Evolutionary conservation across 1,140 invertebrate genomes (phyloP), one percentile per base, ranked within the genome.

Genomic region (Plutomurus gul): DNA sequence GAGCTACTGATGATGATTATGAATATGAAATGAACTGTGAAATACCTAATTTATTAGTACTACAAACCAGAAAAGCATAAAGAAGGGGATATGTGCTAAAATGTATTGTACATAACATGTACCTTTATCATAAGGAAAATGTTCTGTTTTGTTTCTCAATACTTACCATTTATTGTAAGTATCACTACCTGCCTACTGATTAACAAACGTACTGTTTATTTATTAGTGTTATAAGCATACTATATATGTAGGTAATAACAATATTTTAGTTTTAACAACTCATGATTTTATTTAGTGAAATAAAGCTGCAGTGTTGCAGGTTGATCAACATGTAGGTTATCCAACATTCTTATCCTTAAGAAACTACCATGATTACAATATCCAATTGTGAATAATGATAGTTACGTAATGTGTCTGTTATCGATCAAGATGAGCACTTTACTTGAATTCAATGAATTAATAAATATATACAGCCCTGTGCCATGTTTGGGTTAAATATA

Each of bases 401-500:
- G 22, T 74, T 46, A 8, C n/a, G 40, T 46, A 72, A 40, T 43
- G 56, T 65, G 36, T 65, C 56, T 36, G 36, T n/a, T 10, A 65
- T 30, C 13, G 30, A 13, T 60, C 51, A 11, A 65, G 25, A 60
- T 60, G 75, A 56, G 56, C 37, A 22, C 25, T 30, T 49, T 75
- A 49, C 40, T 47, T 56, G 33, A 33, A 56, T 60, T 47, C 56
- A 56, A 65, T 65, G 27, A 65, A 65, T 60, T 51, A 60, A 76
- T 76, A 76, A 76, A 76, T 56, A 27, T 76, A 76, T 76, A 49
- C 56, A 37, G 51, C 60, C 76, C 56, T 77, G 76, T 60, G 56
- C 56, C 79, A 81, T 81, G 77, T 80, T 73, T 77, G 79, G 79
- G 79, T 77, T 76, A 47, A 81, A 73, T 60, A 71, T 49, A 73